phyloP scores from a whole-genome alignment of 1,140 invertebrate genomes.

The Tetraneura akinire region DNA sequence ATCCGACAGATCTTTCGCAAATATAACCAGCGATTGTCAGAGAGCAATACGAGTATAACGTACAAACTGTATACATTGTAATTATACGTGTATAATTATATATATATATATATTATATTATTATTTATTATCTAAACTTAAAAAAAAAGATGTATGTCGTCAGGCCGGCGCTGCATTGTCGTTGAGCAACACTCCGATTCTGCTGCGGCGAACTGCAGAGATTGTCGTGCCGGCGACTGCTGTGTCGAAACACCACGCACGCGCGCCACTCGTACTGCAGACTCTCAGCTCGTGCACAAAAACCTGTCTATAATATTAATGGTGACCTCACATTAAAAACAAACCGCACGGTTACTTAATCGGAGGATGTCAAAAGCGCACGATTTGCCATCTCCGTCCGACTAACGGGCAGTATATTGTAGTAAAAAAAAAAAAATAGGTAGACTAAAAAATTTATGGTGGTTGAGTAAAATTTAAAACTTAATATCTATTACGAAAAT shows the following conservation, averaged over 20 bases:
- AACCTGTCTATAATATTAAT: background rate
- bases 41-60: too few species aligned
- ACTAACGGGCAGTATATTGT: too few species aligned
- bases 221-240: background rate
- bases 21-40: background rate
- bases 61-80: background rate
- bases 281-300: background rate
- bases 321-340: background rate
- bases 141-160: slow-evolving; percentile 11
- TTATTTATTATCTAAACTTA: background rate
- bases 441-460: too few species aligned
- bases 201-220: background rate
- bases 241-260: background rate
- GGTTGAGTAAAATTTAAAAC: too few species aligned
- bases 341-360: background rate
- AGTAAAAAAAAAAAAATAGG: too few species aligned
- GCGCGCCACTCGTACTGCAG: background rate
- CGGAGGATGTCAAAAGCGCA: too few species aligned
- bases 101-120: slow-evolving; percentile 1
- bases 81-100: background rate
- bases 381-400: too few species aligned
- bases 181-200: background rate
- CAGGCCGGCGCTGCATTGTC: background rate
- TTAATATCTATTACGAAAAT: too few species aligned
- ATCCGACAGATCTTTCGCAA: background rate